Base-by-base conservation (phyloP, 1,140 invertebrate genomes). In the Bombus pyrosoma region DNA sequence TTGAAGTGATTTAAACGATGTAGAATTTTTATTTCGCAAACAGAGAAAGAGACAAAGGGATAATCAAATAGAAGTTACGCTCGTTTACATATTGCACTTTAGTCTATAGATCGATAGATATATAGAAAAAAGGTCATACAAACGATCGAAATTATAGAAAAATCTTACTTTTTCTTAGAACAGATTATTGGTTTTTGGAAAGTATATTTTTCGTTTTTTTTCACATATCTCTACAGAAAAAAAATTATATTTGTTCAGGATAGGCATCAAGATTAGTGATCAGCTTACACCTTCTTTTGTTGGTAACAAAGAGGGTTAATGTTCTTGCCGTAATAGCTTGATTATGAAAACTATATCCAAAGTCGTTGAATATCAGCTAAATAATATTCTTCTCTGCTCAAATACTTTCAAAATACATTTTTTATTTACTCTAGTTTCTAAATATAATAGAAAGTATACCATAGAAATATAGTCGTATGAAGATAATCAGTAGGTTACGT, bases 301-400 rank as follows among this genome's bases (percentile, higher is more conserved):
- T n/a, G 32, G 22, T 62, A 41, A 82, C 39, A 64, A 82, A 82
- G 25, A 4, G 18, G 37, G 10, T 41, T 57, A 57, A 34, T 41
- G 66, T 28, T 47, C 13, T 43, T 1, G 39, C 10, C 34, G 66
- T 83, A 66, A 82, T 25, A 28, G 12, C 4, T 39, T 8, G 34
- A 59, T 72, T 59, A 75, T 75, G 47, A 64, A 82, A 74, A 82
- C 47, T 64, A 81, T 32, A 62, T 59, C 22, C 62, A 43, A 73
- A 37, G 18, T 69, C 13, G n/a, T 9, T 2, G 68, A 39, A 57
- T 18, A n/a, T 41, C 41, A 47, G 25, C 2, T 15, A 66, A 68
- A 32, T 34, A 22, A 79, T 34, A 13, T 34, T 47, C 6, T 47
- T 37, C 3, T 37, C 25, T 34, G 18, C 0, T 18, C 41, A 53